Evolutionary conservation across 2,113 vertebrate species (phyloP).

Genomic region (Mirza zaza): DNA sequence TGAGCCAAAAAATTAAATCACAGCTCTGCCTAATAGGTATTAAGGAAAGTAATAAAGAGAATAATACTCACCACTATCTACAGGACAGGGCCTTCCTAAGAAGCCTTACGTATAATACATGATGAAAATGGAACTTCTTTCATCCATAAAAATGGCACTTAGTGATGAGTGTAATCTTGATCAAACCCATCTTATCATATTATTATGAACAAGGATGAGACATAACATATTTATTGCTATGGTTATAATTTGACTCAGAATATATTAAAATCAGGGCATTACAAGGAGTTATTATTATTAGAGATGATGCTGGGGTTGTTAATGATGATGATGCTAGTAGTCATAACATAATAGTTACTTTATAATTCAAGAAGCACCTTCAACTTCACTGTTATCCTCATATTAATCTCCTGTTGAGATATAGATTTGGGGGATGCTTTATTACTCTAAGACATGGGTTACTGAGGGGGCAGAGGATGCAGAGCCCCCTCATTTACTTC

Average conservation of each 20-base stretch:
- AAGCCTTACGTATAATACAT: not conserved
- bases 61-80: not conserved
- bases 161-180: not conserved
- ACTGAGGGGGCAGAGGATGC: not conserved
- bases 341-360: not conserved
- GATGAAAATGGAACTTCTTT: conserved; percentile 24
- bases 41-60: conserved; percentile 25
- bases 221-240: not conserved
- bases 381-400: not conserved
- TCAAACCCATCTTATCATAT: conserved; percentile 10
- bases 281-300: not conserved
- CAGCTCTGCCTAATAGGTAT: not conserved
- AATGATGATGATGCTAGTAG: not conserved
- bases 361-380: conserved; percentile 8
- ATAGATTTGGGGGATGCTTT: not conserved
- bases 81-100: not conserved
- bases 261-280: not conserved
- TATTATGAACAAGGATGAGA: not conserved
- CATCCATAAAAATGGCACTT: conserved; percentile 3
- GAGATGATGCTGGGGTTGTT: conserved; percentile 7
- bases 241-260: not conserved
- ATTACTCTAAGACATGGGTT: not conserved
- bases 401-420: not conserved
- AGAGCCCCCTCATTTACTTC: not conserved
- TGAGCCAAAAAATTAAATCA: not conserved